phyloP scores from a whole-genome alignment of 2,888 invertebrate species.

The Anaspis maculata region DNA sequence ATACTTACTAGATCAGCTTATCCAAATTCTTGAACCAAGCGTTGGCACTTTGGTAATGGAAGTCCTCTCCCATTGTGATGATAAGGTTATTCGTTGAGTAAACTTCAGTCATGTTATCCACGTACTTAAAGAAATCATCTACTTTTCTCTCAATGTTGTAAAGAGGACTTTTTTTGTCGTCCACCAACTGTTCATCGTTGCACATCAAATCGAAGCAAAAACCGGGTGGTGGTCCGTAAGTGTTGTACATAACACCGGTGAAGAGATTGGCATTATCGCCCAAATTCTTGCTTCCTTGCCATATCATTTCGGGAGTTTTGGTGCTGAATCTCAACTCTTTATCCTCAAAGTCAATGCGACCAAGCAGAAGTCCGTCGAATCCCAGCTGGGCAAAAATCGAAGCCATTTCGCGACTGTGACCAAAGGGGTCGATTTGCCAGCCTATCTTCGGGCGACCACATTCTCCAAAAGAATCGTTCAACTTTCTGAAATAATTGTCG shows the following conservation, averaged over 20 bases:
- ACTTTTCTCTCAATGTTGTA: slow-evolving; percentile 68
- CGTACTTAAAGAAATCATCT: slow-evolving; percentile 48
- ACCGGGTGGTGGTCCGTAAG: slow-evolving; percentile 78
- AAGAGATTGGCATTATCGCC: slow-evolving; percentile 53
- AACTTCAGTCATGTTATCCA: slow-evolving; percentile 43
- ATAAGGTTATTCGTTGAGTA: slow-evolving; percentile 62
- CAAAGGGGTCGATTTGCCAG: slow-evolving; percentile 84
- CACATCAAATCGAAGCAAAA: slow-evolving; percentile 92
- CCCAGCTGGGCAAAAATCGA: slow-evolving; percentile 75
- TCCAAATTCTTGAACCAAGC: slow-evolving; percentile 84
- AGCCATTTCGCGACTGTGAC: slow-evolving; percentile 81
- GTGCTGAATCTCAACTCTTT: slow-evolving; percentile 52
- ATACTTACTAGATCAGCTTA: slow-evolving; percentile 71
- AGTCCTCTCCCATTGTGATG: slow-evolving; percentile 90
- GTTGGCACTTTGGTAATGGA: slow-evolving; percentile 69
- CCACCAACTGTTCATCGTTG: slow-evolving; percentile 76
- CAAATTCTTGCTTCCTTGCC: slow-evolving; percentile 65
- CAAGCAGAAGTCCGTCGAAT: slow-evolving; percentile 81
- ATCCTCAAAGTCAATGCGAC: slow-evolving; percentile 82
- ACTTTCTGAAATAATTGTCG: slow-evolving; percentile 27
- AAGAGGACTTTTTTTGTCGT: slow-evolving; percentile 69
- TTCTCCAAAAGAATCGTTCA: slow-evolving; percentile 59
- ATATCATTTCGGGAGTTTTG: slow-evolving; percentile 73
- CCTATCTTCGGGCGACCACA: slow-evolving; percentile 68
- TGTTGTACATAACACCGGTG: slow-evolving; percentile 68